Percentiles rank a stretch among this genome's conserved stretches.
These are phyloP conservation scores for Protomyctophum bolini DNA, from an alignment of 2,113 vertebrate genomes.

Conservation along the genomic window DNA sequence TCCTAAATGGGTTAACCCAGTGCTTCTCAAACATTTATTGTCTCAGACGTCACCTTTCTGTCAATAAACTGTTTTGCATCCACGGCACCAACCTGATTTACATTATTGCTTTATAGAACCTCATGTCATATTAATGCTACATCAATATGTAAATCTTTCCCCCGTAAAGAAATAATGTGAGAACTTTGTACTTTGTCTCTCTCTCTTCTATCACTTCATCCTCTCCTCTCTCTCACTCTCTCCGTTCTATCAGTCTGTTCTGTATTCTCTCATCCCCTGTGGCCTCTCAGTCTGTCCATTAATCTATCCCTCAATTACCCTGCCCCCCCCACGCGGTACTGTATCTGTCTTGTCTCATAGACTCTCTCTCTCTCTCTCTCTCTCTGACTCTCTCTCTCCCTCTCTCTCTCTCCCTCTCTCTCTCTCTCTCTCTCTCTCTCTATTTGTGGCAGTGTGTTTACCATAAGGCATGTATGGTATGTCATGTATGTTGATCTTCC, in stretches of 20 bases:
- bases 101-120: no score
- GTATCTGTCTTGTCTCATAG: not conserved
- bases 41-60: no score
- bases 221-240: not conserved
- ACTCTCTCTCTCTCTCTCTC: slow-evolving; percentile 15
- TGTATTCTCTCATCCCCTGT: no score
- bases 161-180: no score
- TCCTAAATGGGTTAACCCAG: no score
- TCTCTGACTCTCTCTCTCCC: slow-evolving; percentile 24
- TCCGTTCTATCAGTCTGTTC: no score
- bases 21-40: no score
- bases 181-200: not conserved
- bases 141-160: no score
- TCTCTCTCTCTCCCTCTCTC: slow-evolving; percentile 24
- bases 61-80: no score
- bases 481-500: slow-evolving; percentile 29
- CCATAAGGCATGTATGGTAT: slow-evolving; percentile 58
- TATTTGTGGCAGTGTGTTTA: slow-evolving; percentile 49
- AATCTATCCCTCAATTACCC: not conserved
- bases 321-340: not conserved
- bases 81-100: no score
- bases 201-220: slow-evolving; percentile 4
- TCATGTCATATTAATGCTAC: no score
- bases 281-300: no score
- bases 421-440: slow-evolving; percentile 19